These are phyloP conservation scores for Drosophila kokeensis DNA, from an alignment of 2,888 invertebrate genomes.

Conservation along the genomic window DNA sequence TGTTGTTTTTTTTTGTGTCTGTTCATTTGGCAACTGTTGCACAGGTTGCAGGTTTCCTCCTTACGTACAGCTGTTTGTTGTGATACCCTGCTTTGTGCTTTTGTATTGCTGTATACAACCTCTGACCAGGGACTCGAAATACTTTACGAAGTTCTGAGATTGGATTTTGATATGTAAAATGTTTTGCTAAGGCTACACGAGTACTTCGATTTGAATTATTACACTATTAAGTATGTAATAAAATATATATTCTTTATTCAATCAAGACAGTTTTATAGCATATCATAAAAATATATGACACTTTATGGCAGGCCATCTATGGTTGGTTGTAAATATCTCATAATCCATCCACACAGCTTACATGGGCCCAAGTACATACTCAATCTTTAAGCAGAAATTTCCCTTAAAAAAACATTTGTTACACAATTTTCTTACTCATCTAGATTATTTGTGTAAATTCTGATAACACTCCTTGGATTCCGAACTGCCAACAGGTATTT, in stretches of 20 bases:
- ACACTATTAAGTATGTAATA: no score
- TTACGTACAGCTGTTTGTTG: background rate
- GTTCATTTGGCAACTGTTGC: conserved; percentile 70
- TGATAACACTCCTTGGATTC: background rate
- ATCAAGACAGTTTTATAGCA: background rate
- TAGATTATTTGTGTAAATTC: background rate
- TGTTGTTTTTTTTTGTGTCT: conserved; percentile 20
- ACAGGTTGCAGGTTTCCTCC: conserved; percentile 9
- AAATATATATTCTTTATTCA: background rate
- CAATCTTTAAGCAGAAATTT: background rate
- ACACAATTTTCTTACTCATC: background rate
- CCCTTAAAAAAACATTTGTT: background rate
- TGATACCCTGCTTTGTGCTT: conserved; percentile 8
- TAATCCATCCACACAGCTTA: background rate
- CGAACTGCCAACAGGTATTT: background rate
- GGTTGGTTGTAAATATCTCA: background rate
- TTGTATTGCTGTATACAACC: no score
- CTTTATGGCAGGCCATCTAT: background rate
- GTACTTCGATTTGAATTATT: background rate
- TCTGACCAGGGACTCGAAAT: background rate
- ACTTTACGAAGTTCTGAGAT: fast-evolving
- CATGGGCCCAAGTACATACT: background rate
- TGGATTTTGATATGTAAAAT: background rate
- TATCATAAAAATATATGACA: conserved; percentile 3
- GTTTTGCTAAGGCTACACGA: background rate